These are phyloP conservation scores for Pammene aurita DNA, from an alignment of 2,888 invertebrate genomes.

Conservation along the genomic window DNA sequence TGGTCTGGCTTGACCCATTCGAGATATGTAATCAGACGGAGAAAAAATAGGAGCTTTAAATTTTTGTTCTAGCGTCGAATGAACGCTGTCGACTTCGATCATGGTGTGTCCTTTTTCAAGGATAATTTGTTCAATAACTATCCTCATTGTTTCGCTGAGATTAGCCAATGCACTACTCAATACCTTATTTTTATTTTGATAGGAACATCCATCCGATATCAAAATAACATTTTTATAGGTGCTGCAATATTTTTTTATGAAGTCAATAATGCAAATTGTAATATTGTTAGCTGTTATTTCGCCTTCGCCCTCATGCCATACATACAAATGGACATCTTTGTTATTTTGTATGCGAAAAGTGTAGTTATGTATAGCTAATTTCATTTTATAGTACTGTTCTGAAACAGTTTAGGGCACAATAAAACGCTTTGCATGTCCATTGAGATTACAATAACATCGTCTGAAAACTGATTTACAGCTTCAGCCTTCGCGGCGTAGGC, in stretches of 20 bases:
- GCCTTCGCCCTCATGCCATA: too few relatives aligned
- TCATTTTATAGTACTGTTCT: not conserved
- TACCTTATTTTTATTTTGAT: not conserved
- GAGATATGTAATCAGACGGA: too few relatives aligned
- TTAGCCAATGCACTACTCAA: not conserved
- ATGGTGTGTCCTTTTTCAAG: too few relatives aligned
- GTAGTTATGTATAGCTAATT: not conserved
- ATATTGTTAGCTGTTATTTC: not conserved
- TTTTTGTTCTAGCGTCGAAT: too few relatives aligned
- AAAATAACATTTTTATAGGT: not conserved
- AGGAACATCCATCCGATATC: not conserved
- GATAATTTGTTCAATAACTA: too few relatives aligned
- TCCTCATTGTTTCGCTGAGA: too few relatives aligned
- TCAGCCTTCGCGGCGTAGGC: not conserved
- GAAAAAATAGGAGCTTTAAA: too few relatives aligned
- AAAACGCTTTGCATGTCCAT: not conserved
- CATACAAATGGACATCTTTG: not conserved
- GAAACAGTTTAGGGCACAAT: constrained; percentile 2
- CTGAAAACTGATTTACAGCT: not conserved
- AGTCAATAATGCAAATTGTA: not conserved
- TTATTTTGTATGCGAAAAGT: not conserved
- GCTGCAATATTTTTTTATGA: not conserved
- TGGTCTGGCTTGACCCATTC: too few relatives aligned
- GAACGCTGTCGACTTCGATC: too few relatives aligned
- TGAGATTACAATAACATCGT: not conserved